A percentile compares a stretch with the other conserved stretches of the same genome.
These are phyloP conservation scores for Ptilodon capucinus DNA, from an alignment of 2,888 invertebrate genomes.

Conservation along the genomic window DNA sequence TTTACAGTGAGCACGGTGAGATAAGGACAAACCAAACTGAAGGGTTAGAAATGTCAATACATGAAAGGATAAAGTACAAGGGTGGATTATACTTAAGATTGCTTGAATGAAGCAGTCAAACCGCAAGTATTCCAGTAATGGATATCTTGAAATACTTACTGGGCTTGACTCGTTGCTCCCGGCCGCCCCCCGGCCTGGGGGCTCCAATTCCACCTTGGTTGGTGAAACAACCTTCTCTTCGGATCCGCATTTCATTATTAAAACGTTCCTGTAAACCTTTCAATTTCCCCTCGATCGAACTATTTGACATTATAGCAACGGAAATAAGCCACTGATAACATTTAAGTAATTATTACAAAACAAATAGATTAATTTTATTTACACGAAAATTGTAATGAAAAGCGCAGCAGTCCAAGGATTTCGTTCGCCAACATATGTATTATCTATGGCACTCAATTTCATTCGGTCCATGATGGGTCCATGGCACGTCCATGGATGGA, in stretches of 20 bases:
- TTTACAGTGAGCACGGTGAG: background rate
- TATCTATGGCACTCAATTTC: conserved; percentile 52
- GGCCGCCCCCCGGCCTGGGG: conserved; percentile 78
- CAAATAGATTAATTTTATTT: conserved; percentile 63
- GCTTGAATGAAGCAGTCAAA: conserved; percentile 4
- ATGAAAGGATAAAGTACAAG: conserved; percentile 17
- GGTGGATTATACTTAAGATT: conserved; percentile 11
- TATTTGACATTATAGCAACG: conserved; percentile 85
- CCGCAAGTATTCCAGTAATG: conserved; percentile 6
- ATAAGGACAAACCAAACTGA: conserved; percentile 3
- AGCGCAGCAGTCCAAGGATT: conserved; percentile 74
- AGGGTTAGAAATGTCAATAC: conserved; percentile 8
- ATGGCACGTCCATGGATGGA: no score
- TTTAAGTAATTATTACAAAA: conserved; percentile 62
- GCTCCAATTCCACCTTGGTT: conserved; percentile 79
- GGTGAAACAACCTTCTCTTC: conserved; percentile 84
- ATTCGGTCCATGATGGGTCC: conserved; percentile 49
- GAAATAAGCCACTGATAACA: conserved; percentile 59
- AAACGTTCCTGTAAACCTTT: conserved; percentile 91
- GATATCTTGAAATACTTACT: conserved; percentile 73
- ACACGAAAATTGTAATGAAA: conserved; percentile 70
- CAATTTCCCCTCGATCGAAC: conserved; percentile 90
- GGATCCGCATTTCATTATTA: conserved; percentile 83
- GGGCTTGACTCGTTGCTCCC: conserved; percentile 82
- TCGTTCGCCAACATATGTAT: no score